Evolutionary conservation across 2,888 invertebrate genomes (phyloP).

Genomic region (Prosopocoilus inquinatus): DNA sequence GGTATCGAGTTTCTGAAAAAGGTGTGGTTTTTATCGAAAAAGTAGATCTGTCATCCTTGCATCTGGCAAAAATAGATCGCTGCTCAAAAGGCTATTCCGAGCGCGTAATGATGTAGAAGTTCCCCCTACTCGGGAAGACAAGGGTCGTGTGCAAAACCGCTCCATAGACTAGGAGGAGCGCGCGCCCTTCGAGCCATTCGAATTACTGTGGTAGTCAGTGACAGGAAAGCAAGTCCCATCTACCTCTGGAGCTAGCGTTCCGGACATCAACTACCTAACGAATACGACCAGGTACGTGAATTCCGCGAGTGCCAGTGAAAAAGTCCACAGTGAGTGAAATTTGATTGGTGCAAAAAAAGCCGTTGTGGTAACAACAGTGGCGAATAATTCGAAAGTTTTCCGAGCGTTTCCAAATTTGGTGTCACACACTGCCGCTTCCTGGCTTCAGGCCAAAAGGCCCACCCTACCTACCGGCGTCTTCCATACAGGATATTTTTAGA

Average conservation of each 20-base stretch:
- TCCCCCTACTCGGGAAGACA: constrained; percentile 8
- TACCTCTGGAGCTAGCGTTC: constrained; percentile 37
- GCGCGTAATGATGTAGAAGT: constrained; percentile 24
- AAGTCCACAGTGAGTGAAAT: not conserved
- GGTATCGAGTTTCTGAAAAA: constrained; percentile 48
- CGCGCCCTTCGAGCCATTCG: constrained; percentile 57
- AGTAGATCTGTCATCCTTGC: constrained; percentile 45
- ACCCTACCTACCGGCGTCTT: not conserved
- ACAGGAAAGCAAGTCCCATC: constrained; percentile 50
- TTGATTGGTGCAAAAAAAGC: no score
- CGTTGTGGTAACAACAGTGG: not conserved
- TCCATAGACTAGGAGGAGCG: constrained; percentile 60
- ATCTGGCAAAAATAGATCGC: constrained; percentile 56
- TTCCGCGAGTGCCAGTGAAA: constrained; percentile 16
- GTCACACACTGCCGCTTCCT: constrained; percentile 20
- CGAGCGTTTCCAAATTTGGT: constrained; percentile 29
- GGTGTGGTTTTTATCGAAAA: constrained; percentile 48
- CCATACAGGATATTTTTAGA: constrained; percentile 31
- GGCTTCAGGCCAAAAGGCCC: constrained; percentile 34
- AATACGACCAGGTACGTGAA: constrained; percentile 50
- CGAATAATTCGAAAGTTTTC: constrained; percentile 19
- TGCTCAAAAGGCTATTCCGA: constrained; percentile 55
- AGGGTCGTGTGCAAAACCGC: constrained; percentile 61
- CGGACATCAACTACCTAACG: constrained; percentile 44
- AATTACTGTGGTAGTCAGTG: constrained; percentile 60